Evolutionary conservation across 2,113 vertebrate genomes (phyloP).

Genomic region (Irena cyanogastra): DNA sequence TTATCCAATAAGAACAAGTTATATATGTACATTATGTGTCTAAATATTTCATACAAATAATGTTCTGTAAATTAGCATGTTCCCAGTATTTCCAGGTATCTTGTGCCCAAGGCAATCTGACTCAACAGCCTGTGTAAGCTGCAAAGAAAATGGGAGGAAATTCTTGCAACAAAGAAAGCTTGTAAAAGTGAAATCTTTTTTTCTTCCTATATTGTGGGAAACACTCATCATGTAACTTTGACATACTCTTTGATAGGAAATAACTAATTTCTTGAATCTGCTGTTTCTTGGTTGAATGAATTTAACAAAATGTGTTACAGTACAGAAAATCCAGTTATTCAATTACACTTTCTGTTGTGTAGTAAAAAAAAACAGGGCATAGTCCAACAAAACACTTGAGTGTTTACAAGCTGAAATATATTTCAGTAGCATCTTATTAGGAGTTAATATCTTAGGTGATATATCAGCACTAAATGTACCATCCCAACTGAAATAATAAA

Average conservation of each 20-base stretch:
- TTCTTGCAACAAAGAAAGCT: neutral
- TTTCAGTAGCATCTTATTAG: slow-evolving; percentile 32
- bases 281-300: neutral
- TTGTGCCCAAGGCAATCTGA: neutral
- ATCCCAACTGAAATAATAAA: slow-evolving; percentile 20
- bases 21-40: too few species aligned
- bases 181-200: neutral
- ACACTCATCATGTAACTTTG: neutral
- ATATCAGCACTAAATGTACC: slow-evolving; percentile 3
- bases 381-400: neutral
- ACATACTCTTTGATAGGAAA: neutral
- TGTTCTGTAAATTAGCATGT: neutral
- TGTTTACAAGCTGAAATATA: slow-evolving; percentile 6
- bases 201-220: neutral
- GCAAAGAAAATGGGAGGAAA: neutral
- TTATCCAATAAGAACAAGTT: neutral
- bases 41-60: neutral
- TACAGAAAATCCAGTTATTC: neutral
- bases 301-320: neutral
- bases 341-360: neutral
- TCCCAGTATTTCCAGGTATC: neutral
- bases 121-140: neutral
- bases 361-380: neutral
- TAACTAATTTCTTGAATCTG: neutral
- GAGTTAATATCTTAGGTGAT: neutral